phyloP scores from a whole-genome alignment of 2,797 vertebrate species.

The Synaphobranchus kaupii region DNA sequence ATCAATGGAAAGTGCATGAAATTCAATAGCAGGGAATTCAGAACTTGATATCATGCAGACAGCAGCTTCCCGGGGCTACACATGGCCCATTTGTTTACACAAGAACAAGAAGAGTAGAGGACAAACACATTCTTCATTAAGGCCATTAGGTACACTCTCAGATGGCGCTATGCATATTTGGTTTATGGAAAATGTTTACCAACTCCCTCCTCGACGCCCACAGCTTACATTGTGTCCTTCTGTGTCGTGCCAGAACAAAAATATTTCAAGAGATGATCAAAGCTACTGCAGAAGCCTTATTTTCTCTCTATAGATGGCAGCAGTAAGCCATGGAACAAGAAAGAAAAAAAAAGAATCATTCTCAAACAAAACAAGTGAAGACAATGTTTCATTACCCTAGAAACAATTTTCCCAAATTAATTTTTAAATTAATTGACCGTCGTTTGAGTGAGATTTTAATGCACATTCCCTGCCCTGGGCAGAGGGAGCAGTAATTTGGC shows the following conservation, averaged over 20 bases:
- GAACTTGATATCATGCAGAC: neutral
- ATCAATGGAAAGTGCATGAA: neutral
- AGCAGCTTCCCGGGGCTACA: neutral
- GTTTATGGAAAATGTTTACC: neutral
- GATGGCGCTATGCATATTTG: neutral
- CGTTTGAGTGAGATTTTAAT: neutral
- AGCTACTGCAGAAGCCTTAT: neutral
- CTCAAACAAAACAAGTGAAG: neutral
- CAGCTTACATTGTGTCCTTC: neutral
- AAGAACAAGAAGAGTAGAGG: neutral
- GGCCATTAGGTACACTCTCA: neutral
- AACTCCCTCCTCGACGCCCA: neutral
- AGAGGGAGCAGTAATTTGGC: neutral
- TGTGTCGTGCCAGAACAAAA: neutral
- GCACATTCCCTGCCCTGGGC: neutral
- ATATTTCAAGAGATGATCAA: neutral
- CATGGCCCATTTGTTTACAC: neutral
- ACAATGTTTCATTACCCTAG: neutral
- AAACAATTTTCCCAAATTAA: neutral
- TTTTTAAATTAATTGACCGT: neutral
- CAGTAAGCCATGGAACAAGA: slow-evolving; percentile 8
- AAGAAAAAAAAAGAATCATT: neutral
- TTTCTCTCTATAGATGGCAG: slow-evolving; percentile 9
- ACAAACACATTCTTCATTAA: slow-evolving; percentile 7
- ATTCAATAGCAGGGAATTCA: neutral